Percentiles rank a stretch among this genome's conserved stretches.
phyloP scores from a whole-genome alignment of 2,888 invertebrate species.

The Xestoiulus laeticollis region DNA sequence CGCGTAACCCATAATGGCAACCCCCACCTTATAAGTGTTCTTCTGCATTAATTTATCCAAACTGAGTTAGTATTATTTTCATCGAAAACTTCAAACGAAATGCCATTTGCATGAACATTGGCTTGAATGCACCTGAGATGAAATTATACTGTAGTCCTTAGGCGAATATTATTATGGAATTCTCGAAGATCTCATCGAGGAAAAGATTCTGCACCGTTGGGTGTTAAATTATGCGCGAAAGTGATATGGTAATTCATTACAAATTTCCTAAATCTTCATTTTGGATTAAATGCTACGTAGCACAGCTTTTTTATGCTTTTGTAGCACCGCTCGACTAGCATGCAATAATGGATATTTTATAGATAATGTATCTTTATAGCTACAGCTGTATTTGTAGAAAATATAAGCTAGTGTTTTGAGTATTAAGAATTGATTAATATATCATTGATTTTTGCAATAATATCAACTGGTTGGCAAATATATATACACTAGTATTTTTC shows the following conservation, averaged over 20 bases:
- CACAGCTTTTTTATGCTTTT: not conserved
- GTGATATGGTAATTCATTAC: constrained; percentile 35
- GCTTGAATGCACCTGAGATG: not conserved
- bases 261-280: not conserved
- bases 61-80: constrained; percentile 38
- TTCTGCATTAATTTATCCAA: not conserved
- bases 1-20: constrained; percentile 14
- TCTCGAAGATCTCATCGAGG: not conserved
- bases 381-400: not conserved
- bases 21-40: constrained; percentile 13
- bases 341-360: no score
- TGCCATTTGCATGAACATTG: not conserved
- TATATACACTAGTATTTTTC: no score
- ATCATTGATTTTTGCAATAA: no score
- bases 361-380: not conserved
- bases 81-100: constrained; percentile 1
- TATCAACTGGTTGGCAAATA: no score
- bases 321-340: not conserved
- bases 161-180: constrained; percentile 1
- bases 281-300: constrained; percentile 6
- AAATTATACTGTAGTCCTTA: not conserved
- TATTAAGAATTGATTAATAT: no score
- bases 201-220: constrained; percentile 16
- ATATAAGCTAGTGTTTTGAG: not conserved
- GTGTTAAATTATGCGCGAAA: constrained; percentile 34